Evolutionary conservation across 2,113 vertebrate genomes (phyloP).

Genomic region (Notothenia rossii): DNA sequence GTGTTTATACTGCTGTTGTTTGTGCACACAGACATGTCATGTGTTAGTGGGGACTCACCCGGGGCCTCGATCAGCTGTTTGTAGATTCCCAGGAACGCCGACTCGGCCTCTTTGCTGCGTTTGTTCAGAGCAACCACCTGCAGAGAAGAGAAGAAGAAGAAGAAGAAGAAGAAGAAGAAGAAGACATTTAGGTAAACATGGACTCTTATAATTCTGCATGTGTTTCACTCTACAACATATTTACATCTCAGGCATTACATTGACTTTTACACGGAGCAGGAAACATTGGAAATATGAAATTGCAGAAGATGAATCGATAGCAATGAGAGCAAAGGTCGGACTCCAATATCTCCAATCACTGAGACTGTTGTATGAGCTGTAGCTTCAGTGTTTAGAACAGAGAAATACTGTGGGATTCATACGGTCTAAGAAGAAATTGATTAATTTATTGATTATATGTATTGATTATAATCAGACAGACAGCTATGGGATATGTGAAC

Average conservation of each 20-base stretch:
- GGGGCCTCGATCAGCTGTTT: conserved; percentile 95
- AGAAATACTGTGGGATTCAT: neutral
- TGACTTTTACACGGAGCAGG: conserved; percentile 34
- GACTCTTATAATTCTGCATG: conserved; percentile 20
- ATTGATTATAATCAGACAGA: too few relatives aligned
- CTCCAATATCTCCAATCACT: conserved; percentile 11
- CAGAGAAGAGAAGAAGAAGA: too few relatives aligned
- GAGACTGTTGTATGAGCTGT: neutral
- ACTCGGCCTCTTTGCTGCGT: conserved; percentile 97
- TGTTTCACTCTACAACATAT: conserved; percentile 6
- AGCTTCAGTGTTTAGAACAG: neutral
- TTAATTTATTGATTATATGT: too few relatives aligned
- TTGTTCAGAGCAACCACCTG: conserved; percentile 98
- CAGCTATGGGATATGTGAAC: too few relatives aligned
- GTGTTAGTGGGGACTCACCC: conserved; percentile 88
- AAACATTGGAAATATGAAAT: conserved; percentile 27
- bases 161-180: too few relatives aligned
- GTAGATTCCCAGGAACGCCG: conserved; percentile 96
- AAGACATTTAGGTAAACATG: conserved; percentile 57
- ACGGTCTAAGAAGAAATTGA: neutral
- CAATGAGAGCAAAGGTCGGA: conserved; percentile 48
- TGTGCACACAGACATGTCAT: conserved; percentile 42
- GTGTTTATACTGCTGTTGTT: conserved; percentile 44
- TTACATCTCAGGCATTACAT: conserved; percentile 10
- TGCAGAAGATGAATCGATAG: conserved; percentile 34